These are phyloP conservation scores for Hippasteria phrygiana DNA, from an alignment of 53 echinoderm and acorn worm species.

Conservation along the genomic window DNA sequence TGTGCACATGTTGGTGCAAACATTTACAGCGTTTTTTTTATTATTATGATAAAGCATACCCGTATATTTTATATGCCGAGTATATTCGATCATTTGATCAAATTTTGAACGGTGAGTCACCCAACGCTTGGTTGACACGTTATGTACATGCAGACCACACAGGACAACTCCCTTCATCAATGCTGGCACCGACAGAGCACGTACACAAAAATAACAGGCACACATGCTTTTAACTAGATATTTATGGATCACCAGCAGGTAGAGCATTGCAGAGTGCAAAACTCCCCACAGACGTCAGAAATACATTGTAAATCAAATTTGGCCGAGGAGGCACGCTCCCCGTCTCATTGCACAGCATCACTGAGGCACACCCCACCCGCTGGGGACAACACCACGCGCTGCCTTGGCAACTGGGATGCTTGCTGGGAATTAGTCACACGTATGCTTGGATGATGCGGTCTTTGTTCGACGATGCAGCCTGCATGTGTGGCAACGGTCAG, in stretches of 20 bases:
- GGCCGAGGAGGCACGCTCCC: not conserved
- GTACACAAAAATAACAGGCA: not conserved
- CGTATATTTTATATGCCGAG: not conserved
- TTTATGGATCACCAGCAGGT: too few species aligned
- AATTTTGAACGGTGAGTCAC: slow-evolving; percentile 17
- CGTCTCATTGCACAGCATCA: not conserved
- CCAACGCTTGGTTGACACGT: not conserved
- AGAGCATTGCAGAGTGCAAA: too few species aligned
- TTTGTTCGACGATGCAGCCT: not conserved
- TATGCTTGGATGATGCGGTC: not conserved
- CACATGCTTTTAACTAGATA: not conserved
- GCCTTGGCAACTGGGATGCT: slow-evolving; percentile 45
- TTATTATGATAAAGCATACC: too few species aligned
- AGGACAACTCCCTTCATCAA: slow-evolving; percentile 22
- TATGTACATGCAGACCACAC: not conserved
- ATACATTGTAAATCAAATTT: slow-evolving; percentile 25
- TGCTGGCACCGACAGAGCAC: not conserved
- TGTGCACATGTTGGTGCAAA: too few species aligned
- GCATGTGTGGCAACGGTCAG: not conserved
- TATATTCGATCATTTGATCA: not conserved
- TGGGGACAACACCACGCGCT: slow-evolving; percentile 33
- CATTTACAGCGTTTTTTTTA: too few species aligned
- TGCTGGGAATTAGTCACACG: slow-evolving; percentile 1
- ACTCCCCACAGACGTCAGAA: too few species aligned
- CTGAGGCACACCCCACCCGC: slow-evolving; percentile 27